Evolutionary conservation across 2,797 vertebrate species (phyloP), one percentile per base, ranked within the genome.

Genomic region (Masticophis lateralis): DNA sequence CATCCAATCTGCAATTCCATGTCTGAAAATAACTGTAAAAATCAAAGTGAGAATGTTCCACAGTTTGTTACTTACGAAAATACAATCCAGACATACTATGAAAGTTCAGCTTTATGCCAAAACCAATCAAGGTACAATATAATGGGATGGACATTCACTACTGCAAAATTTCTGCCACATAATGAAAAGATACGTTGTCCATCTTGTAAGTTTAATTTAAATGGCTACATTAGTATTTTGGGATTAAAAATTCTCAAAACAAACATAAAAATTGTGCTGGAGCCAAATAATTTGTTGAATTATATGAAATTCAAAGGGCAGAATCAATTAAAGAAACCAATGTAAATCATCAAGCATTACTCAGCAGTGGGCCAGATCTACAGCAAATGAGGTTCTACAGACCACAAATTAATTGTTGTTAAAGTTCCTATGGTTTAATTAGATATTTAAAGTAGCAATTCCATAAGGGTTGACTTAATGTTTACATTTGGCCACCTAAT

Each of bases 101-200:
- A 61, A 91, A 7, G 14, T 1, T 66, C 4, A 74, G 10, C 3
- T 74, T 92, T 28, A 0, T 79, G 86, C 14, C 8, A 92, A 95
- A 93, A 11, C 0, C 28, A 28, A 83, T 12, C 9, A 4, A 87
- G 53, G 16, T 60, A 27, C 1, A 88, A 61, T 47, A 18, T 56
- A 86, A 5, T 69, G 92, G 28, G 0, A 83, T 2, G 88, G 1
- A 86, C 28, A 53, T 0, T 5, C 0, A 32, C 18, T 14, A 79
- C 89, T 22, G 61, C 92, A 94, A 92, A 87, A 91, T 53, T 69
- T 90, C 28, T 27, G 28, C n/a, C 47, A 63, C 10, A 63, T 53
- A 91, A 87, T 91, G 59, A 87, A 60, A 27, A n/a, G 28, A 16
- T 18, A 87, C 11, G 4, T 66, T 86, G 43, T 51, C 59, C 27